Evolutionary conservation across 2,113 vertebrate genomes (phyloP).

Genomic region (Benthochromis sp.): DNA sequence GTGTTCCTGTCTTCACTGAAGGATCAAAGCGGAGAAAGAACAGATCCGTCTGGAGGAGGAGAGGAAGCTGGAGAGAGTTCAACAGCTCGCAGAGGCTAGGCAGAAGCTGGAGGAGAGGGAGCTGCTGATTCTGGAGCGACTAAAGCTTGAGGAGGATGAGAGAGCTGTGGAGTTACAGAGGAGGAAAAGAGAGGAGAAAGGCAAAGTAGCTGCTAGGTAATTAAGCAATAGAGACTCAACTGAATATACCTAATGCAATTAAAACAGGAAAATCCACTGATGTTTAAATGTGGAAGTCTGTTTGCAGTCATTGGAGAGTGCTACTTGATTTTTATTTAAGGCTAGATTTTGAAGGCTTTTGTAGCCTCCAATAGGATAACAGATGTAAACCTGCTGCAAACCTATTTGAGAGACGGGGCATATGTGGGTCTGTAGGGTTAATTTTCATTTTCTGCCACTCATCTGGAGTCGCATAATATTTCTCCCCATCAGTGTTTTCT

Average conservation of each 20-base stretch:
- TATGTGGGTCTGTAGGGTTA: neutral
- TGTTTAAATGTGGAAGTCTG: neutral
- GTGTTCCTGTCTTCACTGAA: neutral
- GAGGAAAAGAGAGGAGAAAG: conserved; percentile 18
- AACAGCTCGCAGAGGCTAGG: neutral
- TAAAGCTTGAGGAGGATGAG: conserved; percentile 71
- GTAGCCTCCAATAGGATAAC: neutral
- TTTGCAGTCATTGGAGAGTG: neutral
- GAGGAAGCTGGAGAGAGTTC: conserved; percentile 29
- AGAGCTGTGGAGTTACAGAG: conserved; percentile 21
- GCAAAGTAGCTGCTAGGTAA: conserved; percentile 47
- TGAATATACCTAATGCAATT: neutral
- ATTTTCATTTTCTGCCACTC: neutral
- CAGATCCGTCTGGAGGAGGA: conserved; percentile 73
- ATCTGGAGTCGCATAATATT: neutral
- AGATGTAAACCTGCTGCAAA: neutral
- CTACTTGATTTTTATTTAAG: neutral
- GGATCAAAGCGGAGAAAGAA: conserved; percentile 86
- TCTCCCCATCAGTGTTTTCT: neutral
- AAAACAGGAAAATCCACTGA: neutral
- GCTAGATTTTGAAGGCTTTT: neutral
- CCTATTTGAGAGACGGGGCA: neutral
- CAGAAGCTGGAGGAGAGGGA: conserved; percentile 49
- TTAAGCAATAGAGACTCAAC: neutral
- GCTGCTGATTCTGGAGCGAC: conserved; percentile 60